Conservation (phyloP, 2,888 invertebrate genomes). For the Acronicta psi region DNA sequence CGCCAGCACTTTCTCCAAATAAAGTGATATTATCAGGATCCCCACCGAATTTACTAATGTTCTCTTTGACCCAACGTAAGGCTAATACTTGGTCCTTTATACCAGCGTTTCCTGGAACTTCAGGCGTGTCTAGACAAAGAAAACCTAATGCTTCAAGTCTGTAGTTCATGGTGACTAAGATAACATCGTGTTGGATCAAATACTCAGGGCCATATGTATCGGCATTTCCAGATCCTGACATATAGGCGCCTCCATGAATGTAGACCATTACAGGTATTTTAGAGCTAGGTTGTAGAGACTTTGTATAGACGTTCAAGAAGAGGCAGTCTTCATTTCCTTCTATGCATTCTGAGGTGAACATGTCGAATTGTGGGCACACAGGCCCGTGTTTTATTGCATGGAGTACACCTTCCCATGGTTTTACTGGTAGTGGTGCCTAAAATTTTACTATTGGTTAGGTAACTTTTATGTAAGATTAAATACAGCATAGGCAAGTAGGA, state of each 20-base stretch:
- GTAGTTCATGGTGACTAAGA: slow-evolving; percentile 81
- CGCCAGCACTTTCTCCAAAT: slow-evolving; percentile 82
- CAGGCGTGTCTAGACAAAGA: slow-evolving; percentile 66
- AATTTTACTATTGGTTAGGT: slow-evolving; percentile 1
- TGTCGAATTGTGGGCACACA: slow-evolving; percentile 75
- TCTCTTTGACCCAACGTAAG: slow-evolving; percentile 72
- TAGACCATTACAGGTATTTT: slow-evolving; percentile 80
- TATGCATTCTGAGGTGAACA: slow-evolving; percentile 52
- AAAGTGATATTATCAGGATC: slow-evolving; percentile 75
- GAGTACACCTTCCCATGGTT: slow-evolving; percentile 70
- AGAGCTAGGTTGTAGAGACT: slow-evolving; percentile 53
- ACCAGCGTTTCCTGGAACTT: slow-evolving; percentile 79
- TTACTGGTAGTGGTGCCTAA: slow-evolving; percentile 71
- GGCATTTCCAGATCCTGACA: slow-evolving; percentile 74
- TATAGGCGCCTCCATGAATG: slow-evolving; percentile 79
- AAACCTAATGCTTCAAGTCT: slow-evolving; percentile 71
- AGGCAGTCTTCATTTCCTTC: slow-evolving; percentile 77
- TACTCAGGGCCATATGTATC: slow-evolving; percentile 74
- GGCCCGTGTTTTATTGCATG: slow-evolving; percentile 74
- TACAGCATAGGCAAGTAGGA: too few species aligned
- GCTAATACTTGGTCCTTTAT: slow-evolving; percentile 78
- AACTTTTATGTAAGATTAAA: neutral
- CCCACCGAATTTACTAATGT: slow-evolving; percentile 74
- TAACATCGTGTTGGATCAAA: slow-evolving; percentile 74
- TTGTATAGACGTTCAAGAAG: slow-evolving; percentile 75